Conservation (phyloP, 2,797 vertebrate species). For the Macropodus opercularis region DNA sequence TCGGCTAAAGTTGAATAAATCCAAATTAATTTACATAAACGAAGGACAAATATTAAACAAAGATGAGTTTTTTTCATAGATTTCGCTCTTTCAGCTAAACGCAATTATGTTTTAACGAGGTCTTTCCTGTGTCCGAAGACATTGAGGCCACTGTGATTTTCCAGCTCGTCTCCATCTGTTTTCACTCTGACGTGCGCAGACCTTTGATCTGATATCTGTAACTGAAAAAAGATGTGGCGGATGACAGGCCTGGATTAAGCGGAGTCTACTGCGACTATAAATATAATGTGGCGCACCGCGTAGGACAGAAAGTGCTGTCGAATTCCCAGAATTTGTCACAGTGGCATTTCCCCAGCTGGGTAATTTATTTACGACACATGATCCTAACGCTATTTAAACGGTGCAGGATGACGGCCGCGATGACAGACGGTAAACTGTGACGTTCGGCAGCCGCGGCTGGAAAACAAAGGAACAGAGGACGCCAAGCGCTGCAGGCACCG, state of each 20-base stretch:
- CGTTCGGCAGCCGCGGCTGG: slow-evolving; percentile 1
- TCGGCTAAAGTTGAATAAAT: no score
- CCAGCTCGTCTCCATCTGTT: slow-evolving; percentile 44
- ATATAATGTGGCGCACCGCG: slow-evolving; percentile 9
- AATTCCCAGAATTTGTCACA: neutral
- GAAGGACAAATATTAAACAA: no score
- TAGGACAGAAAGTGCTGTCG: neutral
- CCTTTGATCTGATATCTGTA: slow-evolving; percentile 32
- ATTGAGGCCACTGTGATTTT: neutral
- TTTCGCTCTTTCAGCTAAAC: no score
- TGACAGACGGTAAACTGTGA: slow-evolving; percentile 12
- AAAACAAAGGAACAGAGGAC: no score
- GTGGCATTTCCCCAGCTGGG: neutral
- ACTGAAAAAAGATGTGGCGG: slow-evolving; percentile 26
- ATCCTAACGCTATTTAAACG: slow-evolving; percentile 13
- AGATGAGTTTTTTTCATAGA: no score
- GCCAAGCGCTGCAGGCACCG: no score
- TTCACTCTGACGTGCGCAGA: slow-evolving; percentile 5
- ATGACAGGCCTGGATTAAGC: slow-evolving; percentile 5
- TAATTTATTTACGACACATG: slow-evolving; percentile 2
- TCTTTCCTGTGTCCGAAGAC: neutral
- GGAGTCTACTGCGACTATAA: neutral
- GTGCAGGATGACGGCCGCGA: neutral
- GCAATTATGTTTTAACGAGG: no score
- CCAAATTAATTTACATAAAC: no score